These are phyloP conservation scores for Acleris emargana DNA, from an alignment of 2,888 invertebrate genomes.

Conservation along the genomic window DNA sequence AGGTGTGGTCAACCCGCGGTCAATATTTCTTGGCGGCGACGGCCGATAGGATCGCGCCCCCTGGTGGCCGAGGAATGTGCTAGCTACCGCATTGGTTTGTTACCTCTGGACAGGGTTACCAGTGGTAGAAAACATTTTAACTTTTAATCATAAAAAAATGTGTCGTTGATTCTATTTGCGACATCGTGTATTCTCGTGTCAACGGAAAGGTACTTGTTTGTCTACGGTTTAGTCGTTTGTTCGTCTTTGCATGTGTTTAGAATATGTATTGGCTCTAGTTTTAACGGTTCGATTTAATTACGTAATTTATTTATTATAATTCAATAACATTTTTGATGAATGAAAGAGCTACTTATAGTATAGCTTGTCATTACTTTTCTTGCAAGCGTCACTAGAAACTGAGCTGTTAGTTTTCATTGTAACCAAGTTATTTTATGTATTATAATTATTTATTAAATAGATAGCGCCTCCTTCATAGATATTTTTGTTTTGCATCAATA, in stretches of 20 bases:
- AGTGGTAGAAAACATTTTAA: background rate
- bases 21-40: conserved; percentile 56
- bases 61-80: conserved; percentile 44
- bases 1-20: conserved; percentile 40
- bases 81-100: conserved; percentile 34
- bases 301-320: too few species aligned
- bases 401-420: too few species aligned
- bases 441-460: background rate
- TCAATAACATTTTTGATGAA: too few species aligned
- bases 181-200: background rate
- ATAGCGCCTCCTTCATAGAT: too few species aligned
- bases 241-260: too few species aligned
- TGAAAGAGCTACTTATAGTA: too few species aligned
- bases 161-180: background rate
- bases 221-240: too few species aligned
- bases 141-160: background rate
- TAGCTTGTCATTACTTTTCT: too few species aligned
- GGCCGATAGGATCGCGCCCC: conserved; percentile 58
- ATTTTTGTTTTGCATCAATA: background rate
- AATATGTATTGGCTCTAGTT: too few species aligned
- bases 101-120: conserved; percentile 33
- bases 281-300: too few species aligned
- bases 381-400: too few species aligned
- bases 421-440: background rate
- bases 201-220: too few species aligned